phyloP scores from a whole-genome alignment of 2,888 invertebrate genomes.

The Ceraclea dissimilis region DNA sequence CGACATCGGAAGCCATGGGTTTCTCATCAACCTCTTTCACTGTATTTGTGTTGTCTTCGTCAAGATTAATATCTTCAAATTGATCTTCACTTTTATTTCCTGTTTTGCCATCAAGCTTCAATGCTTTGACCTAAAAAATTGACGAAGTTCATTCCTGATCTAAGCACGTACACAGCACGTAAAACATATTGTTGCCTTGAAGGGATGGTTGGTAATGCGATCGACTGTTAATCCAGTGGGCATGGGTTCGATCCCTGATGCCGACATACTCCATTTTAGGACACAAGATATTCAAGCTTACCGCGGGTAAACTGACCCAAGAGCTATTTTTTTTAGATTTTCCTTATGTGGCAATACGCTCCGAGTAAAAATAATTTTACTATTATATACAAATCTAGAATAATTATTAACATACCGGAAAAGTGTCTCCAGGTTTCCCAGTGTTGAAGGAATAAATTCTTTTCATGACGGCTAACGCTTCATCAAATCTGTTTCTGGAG shows the following conservation, averaged over 20 bases:
- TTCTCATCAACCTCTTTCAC: neutral
- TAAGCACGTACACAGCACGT: too few relatives aligned
- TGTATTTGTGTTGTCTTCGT: neutral
- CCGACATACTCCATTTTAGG: too few relatives aligned
- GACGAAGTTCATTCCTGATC: neutral
- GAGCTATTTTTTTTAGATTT: too few relatives aligned
- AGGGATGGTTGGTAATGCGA: too few relatives aligned
- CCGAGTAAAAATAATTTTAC: too few relatives aligned
- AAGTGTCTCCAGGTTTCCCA: constrained; percentile 51
- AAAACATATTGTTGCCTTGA: too few relatives aligned
- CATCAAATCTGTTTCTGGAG: constrained; percentile 56
- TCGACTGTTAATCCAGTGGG: too few relatives aligned
- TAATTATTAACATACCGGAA: constrained; percentile 62
- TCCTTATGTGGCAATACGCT: too few relatives aligned
- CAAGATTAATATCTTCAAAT: neutral
- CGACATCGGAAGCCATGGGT: neutral
- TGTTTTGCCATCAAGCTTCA: neutral
- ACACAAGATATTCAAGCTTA: too few relatives aligned
- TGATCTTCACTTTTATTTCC: neutral
- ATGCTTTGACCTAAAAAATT: neutral
- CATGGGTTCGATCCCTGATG: too few relatives aligned
- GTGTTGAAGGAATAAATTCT: constrained; percentile 60
- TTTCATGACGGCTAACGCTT: constrained; percentile 56
- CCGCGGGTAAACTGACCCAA: too few relatives aligned
- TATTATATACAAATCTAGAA: too few relatives aligned